phyloP scores from a whole-genome alignment of 1,140 invertebrate species.

The Gonioctena quinquepunctata region DNA sequence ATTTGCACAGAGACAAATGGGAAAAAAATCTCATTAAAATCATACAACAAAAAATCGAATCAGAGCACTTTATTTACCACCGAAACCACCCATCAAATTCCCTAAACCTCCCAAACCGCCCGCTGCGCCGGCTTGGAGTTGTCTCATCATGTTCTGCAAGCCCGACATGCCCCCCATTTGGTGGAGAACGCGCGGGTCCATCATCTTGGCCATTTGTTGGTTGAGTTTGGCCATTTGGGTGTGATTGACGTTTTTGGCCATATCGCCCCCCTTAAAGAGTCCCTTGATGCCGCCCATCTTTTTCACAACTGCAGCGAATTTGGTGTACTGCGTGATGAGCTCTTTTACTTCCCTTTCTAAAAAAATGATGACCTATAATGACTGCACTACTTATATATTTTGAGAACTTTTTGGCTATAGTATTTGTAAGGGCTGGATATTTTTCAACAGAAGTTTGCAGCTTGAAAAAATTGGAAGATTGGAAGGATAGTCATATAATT shows the following conservation, averaged over 20 bases:
- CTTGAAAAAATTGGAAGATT: too few relatives aligned
- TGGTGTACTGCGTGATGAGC: conserved; percentile 96
- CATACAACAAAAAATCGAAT: neutral
- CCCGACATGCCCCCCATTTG: conserved; percentile 92
- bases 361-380: too few relatives aligned
- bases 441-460: too few relatives aligned
- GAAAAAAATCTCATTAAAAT: neutral
- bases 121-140: conserved; percentile 88
- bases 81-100: conserved; percentile 78
- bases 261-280: conserved; percentile 97
- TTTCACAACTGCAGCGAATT: conserved; percentile 99
- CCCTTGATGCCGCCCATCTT: conserved; percentile 99
- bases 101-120: conserved; percentile 71
- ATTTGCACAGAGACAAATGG: neutral
- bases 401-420: too few relatives aligned
- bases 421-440: too few relatives aligned
- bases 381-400: too few relatives aligned
- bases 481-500: too few relatives aligned
- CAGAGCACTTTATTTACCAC: conserved; percentile 53
- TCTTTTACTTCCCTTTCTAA: conserved; percentile 95
- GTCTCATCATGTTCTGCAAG: conserved; percentile 97
- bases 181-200: conserved; percentile 96
- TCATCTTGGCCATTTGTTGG: conserved; percentile 99
- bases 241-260: conserved; percentile 98
- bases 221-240: conserved; percentile 98